A percentile compares a stretch with the other conserved stretches of the same genome.
These are phyloP conservation scores for Exocentrus adspersus DNA, from an alignment of 2,888 invertebrate genomes.

Conservation along the genomic window DNA sequence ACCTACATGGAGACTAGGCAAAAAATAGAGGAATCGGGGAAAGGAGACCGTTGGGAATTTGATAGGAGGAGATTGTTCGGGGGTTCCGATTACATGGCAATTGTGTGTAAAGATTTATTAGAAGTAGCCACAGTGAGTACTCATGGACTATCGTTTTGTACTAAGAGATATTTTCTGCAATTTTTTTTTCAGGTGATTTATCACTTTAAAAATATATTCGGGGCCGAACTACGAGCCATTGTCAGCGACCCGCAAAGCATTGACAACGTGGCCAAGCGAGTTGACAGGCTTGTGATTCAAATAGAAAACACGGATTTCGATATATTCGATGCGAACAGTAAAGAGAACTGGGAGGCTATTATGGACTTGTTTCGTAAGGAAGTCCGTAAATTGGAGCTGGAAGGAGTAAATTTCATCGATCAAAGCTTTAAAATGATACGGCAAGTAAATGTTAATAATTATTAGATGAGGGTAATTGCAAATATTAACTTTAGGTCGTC, in stretches of 20 bases:
- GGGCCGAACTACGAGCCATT: conserved; percentile 85
- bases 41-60: conserved; percentile 92
- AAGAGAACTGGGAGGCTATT: conserved; percentile 88
- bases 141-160: too few relatives aligned
- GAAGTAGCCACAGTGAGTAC: conserved; percentile 76
- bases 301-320: conserved; percentile 85
- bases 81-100: conserved; percentile 85
- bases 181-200: conserved; percentile 72
- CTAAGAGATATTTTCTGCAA: too few relatives aligned
- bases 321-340: conserved; percentile 80
- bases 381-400: conserved; percentile 78
- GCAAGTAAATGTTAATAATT: conserved; percentile 53
- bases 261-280: conserved; percentile 83
- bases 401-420: conserved; percentile 87
- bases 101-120: conserved; percentile 82
- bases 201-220: conserved; percentile 91
- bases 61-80: conserved; percentile 83
- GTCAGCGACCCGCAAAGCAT: conserved; percentile 88
- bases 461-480: too few relatives aligned
- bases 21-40: conserved; percentile 87
- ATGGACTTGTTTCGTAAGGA: conserved; percentile 81
- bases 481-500: conserved; percentile 69
- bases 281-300: conserved; percentile 79
- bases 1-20: conserved; percentile 81
- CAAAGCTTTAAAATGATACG: conserved; percentile 83